Evolutionary conservation across 2,113 vertebrate species (phyloP), one percentile per base, ranked within the genome.

Genomic region (Hyaena hyaena): DNA sequence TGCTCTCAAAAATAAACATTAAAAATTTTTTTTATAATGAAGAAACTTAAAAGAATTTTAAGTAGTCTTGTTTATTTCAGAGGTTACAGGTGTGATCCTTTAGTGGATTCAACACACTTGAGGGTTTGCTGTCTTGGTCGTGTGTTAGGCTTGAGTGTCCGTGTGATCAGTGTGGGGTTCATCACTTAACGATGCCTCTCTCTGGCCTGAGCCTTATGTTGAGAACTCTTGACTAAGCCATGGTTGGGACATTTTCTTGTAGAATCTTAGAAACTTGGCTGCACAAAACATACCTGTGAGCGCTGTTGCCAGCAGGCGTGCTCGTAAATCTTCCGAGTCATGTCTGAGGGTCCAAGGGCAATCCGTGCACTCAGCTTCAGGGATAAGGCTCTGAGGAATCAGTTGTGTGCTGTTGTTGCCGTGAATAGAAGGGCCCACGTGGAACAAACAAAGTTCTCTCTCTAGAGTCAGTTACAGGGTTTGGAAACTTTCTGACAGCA

Each of bases 381-480:
- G 39, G 66, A 1, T 7, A 43, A 94, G 33, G 24, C 66, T 23
- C 5, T n/a, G n/a, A 12, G 24, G 35, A 21, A 68, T 74, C 63
- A 17, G 15, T 43, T 69, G n/a, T n/a, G 4, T 43, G 28, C 33
- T 53, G 39, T 82, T 96, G 50, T 63, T 77, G 15, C 43, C 26
- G 4, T 31, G 43, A 43, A 19, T 19, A 14, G 0, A 4, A 61
- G 69, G n/a, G 21, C 12, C 7, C 31, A 10, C 33, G 3, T 31
- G 50, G 39, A 6, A 28, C 66, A 87, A 69, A 28, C 79, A 23
- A 63, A 21, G 10, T 26, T 76, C 14, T 61, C 21, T 26, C 35
- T 90, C 39, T 35, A 17, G 45, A 82, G 80, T 63, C 69, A 79
- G 74, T 35, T 17, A 33, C 79, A 43, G 94, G 82, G 61, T 96